phyloP scores from a whole-genome alignment of 2,888 invertebrate species.

The Conops quadrifasciatus region DNA sequence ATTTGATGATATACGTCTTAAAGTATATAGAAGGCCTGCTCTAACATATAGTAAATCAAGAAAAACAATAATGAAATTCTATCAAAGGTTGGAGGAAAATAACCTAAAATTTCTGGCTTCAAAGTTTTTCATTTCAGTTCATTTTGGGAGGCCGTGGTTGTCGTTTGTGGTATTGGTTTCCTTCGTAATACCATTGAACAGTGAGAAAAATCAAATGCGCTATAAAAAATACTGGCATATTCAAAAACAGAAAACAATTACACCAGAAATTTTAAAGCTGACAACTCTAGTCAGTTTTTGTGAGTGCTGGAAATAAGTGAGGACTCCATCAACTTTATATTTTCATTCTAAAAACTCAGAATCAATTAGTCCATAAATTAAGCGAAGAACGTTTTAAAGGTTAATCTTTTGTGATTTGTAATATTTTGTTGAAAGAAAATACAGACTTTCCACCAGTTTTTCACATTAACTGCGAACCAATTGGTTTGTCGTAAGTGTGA shows the following conservation, averaged over 20 bases:
- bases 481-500: too few relatives aligned
- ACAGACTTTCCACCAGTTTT: too few relatives aligned
- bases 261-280: not conserved
- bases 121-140: slow-evolving; percentile 27
- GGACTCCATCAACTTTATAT: too few relatives aligned
- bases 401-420: not conserved
- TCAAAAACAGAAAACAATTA: not conserved
- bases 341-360: too few relatives aligned
- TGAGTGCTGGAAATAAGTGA: not conserved
- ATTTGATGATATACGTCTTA: not conserved
- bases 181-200: not conserved
- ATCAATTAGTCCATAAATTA: not conserved
- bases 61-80: slow-evolving; percentile 3
- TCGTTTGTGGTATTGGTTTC: not conserved
- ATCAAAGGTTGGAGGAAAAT: not conserved
- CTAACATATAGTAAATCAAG: not conserved
- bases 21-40: not conserved
- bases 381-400: slow-evolving; percentile 5
- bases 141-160: slow-evolving; percentile 13
- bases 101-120: not conserved
- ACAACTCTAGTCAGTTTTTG: slow-evolving; percentile 5
- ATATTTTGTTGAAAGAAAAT: not conserved
- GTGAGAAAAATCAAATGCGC: slow-evolving; percentile 1
- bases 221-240: not conserved
- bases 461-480: too few relatives aligned